Percentiles rank a stretch among this genome's conserved stretches.
Conservation (phyloP, 2,888 invertebrate genomes). For the Calameuta filiformis region DNA sequence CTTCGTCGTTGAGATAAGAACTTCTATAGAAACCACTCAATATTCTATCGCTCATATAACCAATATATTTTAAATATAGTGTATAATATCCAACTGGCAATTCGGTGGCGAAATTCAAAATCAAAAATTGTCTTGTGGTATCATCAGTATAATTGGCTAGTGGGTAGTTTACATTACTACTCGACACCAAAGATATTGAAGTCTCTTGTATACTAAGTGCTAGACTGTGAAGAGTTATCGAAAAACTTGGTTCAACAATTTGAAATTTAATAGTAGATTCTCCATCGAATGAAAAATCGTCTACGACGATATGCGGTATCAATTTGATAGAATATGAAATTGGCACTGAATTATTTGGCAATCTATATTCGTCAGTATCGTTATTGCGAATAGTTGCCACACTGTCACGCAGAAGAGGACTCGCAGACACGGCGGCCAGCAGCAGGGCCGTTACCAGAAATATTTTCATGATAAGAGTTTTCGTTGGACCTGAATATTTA, state of each 20-base stretch:
- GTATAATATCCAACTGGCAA: conserved; percentile 68
- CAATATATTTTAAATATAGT: conserved; percentile 69
- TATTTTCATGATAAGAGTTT: no score
- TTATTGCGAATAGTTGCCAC: not conserved
- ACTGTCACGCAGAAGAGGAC: no score
- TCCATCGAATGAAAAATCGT: conserved; percentile 1
- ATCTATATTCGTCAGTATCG: not conserved
- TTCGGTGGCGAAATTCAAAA: not conserved
- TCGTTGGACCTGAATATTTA: no score
- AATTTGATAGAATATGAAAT: not conserved
- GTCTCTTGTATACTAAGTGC: not conserved
- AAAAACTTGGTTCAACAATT: not conserved
- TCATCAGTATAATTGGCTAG: conserved; percentile 22
- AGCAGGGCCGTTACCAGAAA: no score
- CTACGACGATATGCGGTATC: not conserved
- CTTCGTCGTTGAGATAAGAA: conserved; percentile 68
- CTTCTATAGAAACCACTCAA: conserved; percentile 78
- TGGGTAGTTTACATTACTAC: no score
- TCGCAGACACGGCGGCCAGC: no score
- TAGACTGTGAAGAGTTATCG: no score
- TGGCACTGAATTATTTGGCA: conserved; percentile 9
- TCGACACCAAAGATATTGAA: conserved; percentile 59
- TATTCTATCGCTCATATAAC: conserved; percentile 68
- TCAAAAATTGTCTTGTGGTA: conserved; percentile 46
- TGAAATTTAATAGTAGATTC: conserved; percentile 2